Evolutionary conservation across 2,113 vertebrate genomes (phyloP).

Genomic region (Halcyon senegalensis): DNA sequence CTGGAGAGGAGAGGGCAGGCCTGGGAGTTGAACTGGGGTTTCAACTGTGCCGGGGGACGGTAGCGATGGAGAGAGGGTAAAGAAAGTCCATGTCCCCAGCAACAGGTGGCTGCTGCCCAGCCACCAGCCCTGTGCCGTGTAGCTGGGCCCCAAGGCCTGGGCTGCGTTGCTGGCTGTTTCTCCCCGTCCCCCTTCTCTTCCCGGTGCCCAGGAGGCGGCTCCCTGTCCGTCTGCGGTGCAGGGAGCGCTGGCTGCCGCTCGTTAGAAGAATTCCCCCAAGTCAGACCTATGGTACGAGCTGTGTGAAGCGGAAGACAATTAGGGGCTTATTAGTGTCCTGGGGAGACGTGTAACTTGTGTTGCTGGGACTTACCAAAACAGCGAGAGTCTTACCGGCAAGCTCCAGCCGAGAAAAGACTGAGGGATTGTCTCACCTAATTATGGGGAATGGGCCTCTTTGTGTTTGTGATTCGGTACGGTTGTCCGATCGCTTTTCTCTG

Average conservation of each 20-base stretch:
- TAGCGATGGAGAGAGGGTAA: not conserved
- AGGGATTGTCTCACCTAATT: constrained; percentile 96
- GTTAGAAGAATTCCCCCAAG: constrained; percentile 68
- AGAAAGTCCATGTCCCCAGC: not conserved
- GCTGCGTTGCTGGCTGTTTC: constrained; percentile 23
- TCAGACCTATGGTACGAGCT: constrained; percentile 74
- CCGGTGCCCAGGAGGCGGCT: constrained; percentile 11
- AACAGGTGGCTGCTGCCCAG: not conserved
- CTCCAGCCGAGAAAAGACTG: constrained; percentile 94
- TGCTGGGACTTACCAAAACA: constrained; percentile 84
- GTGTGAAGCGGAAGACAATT: constrained; percentile 90
- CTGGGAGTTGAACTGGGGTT: not conserved
- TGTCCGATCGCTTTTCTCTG: constrained; percentile 92
- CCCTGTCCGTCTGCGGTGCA: not conserved
- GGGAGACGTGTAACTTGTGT: constrained; percentile 87
- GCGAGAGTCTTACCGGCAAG: constrained; percentile 87
- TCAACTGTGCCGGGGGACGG: accelerated
- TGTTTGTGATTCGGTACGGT: constrained; percentile 93
- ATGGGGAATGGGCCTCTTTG: constrained; percentile 88
- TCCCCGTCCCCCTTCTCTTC: not conserved
- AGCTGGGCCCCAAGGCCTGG: not conserved
- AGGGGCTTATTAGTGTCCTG: constrained; percentile 92
- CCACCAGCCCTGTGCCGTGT: accelerated
- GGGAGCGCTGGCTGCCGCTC: constrained; percentile 55
- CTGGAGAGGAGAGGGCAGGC: not conserved